Conservation (phyloP, 2,797 vertebrate genomes). For the Rousettus madagascariensis region DNA sequence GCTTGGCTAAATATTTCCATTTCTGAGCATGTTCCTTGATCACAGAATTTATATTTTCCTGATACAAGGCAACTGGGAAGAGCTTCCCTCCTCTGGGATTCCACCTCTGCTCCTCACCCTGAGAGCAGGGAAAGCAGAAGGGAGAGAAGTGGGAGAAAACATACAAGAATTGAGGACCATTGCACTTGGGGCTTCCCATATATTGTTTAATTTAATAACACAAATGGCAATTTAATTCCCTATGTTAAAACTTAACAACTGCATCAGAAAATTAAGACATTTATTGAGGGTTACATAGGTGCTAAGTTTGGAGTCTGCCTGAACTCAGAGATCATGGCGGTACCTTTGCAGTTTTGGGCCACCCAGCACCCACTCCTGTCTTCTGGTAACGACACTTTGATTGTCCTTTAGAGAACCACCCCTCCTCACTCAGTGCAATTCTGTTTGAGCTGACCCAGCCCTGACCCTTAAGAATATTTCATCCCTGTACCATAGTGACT, state of each 20-base stretch:
- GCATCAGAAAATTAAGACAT: not conserved
- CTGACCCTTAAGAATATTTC: too few relatives aligned
- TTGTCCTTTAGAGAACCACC: not conserved
- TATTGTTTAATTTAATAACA: not conserved
- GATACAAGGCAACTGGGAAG: conserved; percentile 56
- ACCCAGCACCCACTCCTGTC: not conserved
- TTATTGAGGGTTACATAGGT: not conserved
- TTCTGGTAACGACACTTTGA: not conserved
- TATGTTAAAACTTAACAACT: not conserved
- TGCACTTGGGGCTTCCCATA: not conserved
- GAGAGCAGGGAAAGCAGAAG: not conserved
- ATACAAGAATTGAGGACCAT: not conserved
- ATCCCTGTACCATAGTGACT: too few relatives aligned
- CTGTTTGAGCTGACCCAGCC: not conserved
- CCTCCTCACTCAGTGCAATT: not conserved
- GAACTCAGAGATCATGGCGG: not conserved
- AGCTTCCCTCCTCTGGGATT: not conserved
- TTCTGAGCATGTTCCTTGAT: conserved; percentile 82
- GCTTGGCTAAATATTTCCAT: conserved; percentile 85
- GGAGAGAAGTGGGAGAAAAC: not conserved
- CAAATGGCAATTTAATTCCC: not conserved
- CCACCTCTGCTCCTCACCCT: not conserved
- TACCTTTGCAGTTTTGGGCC: not conserved
- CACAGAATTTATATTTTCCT: conserved; percentile 72
- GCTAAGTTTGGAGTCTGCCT: not conserved